Evolutionary conservation across 2,113 vertebrate species (phyloP), one percentile per base, ranked within the genome.

Genomic region (Vulpes vulpes): DNA sequence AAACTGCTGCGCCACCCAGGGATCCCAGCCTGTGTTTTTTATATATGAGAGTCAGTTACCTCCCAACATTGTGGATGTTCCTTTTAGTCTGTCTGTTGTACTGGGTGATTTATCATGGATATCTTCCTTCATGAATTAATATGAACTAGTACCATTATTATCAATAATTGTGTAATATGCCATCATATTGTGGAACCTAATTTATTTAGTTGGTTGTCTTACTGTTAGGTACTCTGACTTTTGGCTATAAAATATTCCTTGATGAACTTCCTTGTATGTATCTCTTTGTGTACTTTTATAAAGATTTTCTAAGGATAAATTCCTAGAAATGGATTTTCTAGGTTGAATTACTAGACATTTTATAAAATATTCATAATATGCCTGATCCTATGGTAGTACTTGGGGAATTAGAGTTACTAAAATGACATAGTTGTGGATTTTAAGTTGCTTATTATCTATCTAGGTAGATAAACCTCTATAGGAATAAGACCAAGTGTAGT

Each of bases 221-320:
- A 20, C 20, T 51, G 32, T 69, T 93, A 67, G 78, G 35, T 93
- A 60, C 51, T 71, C 57, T 87, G 73, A 83, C 74, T 71, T 92
- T 43, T 55, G 55, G 53, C 69, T 93, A 84, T 69, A 62, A 89
- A 84, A 82, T 96, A 92, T 76, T 93, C 7, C 43, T 89, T 96
- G 79, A 84, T 84, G 59, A 89, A 76, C 78, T 89, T 93, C 67
- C 27, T 74, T 74, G 23, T 59, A 67, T 71, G 62, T 55, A 80
- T 67, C 19, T 69, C 17, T 55, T 67, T 62, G 9, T 60, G 3
- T 85, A 65, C 23, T 80, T 94, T 55, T 73, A 86, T 11, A 86
- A 80, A 87, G 62, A 32, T 78, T 95, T 80, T 53, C 22, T 85
- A 79, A 80, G 22, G 35, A 53, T 92, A 85, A 91, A 78, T 84